phyloP scores from a whole-genome alignment of 2,797 vertebrate species.

The Rhincodon typus region DNA sequence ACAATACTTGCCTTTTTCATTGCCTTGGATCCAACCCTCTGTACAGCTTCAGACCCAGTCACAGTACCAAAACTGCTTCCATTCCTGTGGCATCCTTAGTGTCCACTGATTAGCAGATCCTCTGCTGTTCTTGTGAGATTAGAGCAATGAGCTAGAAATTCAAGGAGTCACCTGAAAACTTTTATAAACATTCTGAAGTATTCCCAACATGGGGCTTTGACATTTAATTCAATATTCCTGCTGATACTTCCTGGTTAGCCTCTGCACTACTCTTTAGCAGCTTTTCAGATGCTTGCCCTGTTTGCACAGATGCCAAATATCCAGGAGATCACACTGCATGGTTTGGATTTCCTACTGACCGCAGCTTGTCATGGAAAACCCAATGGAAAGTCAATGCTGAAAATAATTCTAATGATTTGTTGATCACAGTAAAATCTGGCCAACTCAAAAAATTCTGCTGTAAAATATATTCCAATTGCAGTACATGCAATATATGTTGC shows the following conservation, averaged over 20 bases:
- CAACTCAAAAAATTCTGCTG: not conserved
- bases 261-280: not conserved
- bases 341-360: not conserved
- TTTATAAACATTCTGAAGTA: no score
- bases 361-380: not conserved
- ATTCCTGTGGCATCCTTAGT: no score
- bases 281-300: not conserved
- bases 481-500: not conserved
- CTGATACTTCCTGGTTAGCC: not conserved
- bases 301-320: not conserved
- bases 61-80: no score
- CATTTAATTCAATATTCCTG: not conserved
- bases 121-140: no score
- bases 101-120: no score
- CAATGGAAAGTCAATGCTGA: not conserved
- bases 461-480: not conserved
- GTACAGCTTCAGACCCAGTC: no score
- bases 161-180: no score
- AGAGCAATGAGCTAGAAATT: no score
- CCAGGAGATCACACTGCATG: not conserved
- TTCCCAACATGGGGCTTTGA: no score
- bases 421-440: not conserved
- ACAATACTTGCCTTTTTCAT: no score
- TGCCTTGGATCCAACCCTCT: no score
- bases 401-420: not conserved